These are phyloP conservation scores for Axis porcinus DNA, from an alignment of 2,113 vertebrate genomes.

Conservation along the genomic window DNA sequence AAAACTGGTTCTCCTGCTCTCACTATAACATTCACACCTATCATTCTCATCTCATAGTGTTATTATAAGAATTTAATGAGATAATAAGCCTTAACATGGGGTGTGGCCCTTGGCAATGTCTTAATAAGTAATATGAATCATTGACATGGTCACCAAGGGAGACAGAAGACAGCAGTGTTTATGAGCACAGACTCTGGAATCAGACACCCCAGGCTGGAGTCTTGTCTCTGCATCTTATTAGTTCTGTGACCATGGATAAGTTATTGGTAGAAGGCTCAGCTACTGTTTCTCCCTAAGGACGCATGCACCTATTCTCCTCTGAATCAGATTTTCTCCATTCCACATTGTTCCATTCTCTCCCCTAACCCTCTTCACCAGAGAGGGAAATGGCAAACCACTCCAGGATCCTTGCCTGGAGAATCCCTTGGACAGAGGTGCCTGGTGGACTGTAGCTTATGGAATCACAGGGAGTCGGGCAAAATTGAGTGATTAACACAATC, in stretches of 20 bases:
- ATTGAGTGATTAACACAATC: neutral
- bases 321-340: neutral
- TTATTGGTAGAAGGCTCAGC: neutral
- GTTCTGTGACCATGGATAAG: neutral
- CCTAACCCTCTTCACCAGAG: neutral
- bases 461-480: neutral
- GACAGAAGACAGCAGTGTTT: neutral
- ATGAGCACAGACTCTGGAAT: neutral
- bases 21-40: neutral
- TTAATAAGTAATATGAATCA: neutral
- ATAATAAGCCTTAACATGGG: neutral
- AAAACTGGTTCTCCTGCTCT: neutral
- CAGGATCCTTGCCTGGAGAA: neutral
- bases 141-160: neutral
- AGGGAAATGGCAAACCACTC: neutral
- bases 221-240: neutral
- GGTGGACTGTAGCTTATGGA: neutral
- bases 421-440: neutral
- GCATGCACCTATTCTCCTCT: neutral
- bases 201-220: neutral
- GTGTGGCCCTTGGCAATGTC: neutral
- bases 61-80: neutral
- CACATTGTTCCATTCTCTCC: neutral
- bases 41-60: neutral
- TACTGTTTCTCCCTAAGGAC: neutral